A percentile compares a stretch with the other conserved stretches of the same genome.
These are phyloP conservation scores for Cremastinae sp. DNA, from an alignment of 2,888 invertebrate genomes.

Conservation along the genomic window DNA sequence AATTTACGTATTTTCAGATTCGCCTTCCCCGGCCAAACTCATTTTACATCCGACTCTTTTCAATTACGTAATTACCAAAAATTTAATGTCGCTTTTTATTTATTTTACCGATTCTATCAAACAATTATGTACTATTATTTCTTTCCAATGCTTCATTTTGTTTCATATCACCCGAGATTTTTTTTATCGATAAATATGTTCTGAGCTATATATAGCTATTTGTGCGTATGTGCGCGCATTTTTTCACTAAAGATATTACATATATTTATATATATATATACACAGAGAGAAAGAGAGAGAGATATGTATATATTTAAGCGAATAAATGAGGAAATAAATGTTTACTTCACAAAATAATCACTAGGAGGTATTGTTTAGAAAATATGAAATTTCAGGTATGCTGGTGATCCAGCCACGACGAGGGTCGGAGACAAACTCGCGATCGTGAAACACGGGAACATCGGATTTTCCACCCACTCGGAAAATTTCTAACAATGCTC, in stretches of 20 bases:
- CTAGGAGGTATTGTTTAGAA: not conserved
- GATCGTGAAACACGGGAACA: constrained; percentile 59
- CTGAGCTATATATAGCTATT: too few relatives aligned
- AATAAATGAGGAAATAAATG: not conserved
- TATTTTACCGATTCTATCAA: not conserved
- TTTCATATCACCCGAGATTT: not conserved
- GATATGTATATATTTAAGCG: too few relatives aligned
- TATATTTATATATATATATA: too few relatives aligned
- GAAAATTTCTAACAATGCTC: constrained; percentile 67
- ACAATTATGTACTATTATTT: not conserved
- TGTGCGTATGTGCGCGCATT: too few relatives aligned
- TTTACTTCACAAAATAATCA: constrained; percentile 23
- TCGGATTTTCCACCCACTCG: constrained; percentile 58
- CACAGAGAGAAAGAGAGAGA: too few relatives aligned
- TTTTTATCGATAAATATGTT: too few relatives aligned
- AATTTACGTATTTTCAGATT: constrained; percentile 69
- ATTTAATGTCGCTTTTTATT: not conserved
- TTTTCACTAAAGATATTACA: too few relatives aligned
- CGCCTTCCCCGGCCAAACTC: constrained; percentile 68
- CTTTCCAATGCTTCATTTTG: not conserved
- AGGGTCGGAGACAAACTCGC: constrained; percentile 67
- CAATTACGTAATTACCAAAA: constrained; percentile 65
- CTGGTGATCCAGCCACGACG: constrained; percentile 63
- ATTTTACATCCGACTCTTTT: constrained; percentile 61
- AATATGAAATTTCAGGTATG: constrained; percentile 16